Base-by-base conservation (phyloP, 2,113 vertebrate genomes). In the Nansenia antarctica region DNA sequence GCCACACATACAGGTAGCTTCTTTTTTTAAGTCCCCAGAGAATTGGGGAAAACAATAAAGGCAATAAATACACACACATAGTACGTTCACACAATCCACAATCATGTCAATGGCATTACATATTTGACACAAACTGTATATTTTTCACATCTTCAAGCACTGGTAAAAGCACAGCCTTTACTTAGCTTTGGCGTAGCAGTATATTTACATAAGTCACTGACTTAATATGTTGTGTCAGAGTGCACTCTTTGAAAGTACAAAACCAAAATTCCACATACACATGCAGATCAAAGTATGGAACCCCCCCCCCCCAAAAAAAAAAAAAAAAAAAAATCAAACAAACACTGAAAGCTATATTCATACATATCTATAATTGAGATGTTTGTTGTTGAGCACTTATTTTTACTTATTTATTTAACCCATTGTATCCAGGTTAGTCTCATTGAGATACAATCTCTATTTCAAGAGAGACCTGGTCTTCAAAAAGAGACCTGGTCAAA, bases 141-240 rank as follows among this genome's bases (percentile, higher is more conserved):
- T 74, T 67, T 70, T 86, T 88, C 80, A 87, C 84, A 85, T 89
- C 72, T 84, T 86, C 24, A 73, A 76, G 82, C 77, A 84, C 82
- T 83, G 81, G 83, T 82, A 84, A 88, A 82, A 82, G 70, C 72
- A 74, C 70, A 75, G 69, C 60, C 35, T 76, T 65, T 82, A 30
- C 57, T 67, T 67, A 70, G 45, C 59, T 54, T 70, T 72, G 49
- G 24, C 1, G 47, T 37, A 31, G 47, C 59, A 78, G 73, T 69
- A 65, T 76, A 65, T 78, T 77, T 79, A 74, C 62, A 78, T 52
- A 76, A 73, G 54, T 70, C 73, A 71, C 68, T 78, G 45, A 84
- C 65, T 81, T 53, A 26, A 70, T 74, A 80, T n/a, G 18, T 4
- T 24, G 59, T 29, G 37, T 45, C 54, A 59, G 57, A 58, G 54